These are phyloP conservation scores for Agrochola macilenta DNA, from an alignment of 2,888 invertebrate genomes.

Conservation along the genomic window DNA sequence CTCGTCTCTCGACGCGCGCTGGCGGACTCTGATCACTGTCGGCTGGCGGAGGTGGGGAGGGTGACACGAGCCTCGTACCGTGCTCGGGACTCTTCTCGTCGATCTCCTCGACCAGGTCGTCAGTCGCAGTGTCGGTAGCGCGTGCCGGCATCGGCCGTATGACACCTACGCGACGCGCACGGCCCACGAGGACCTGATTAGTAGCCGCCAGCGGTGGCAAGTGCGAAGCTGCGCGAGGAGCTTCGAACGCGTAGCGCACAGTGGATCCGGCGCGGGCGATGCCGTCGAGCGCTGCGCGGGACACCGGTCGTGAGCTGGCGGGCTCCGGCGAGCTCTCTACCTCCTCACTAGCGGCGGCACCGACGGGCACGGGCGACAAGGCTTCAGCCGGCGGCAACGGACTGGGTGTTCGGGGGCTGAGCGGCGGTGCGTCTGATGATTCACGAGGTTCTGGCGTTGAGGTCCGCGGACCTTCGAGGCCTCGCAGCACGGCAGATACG, in stretches of 20 bases:
- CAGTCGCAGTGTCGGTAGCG: slow-evolving; percentile 56
- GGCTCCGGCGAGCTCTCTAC: slow-evolving; percentile 71
- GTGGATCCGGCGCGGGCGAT: slow-evolving; percentile 93
- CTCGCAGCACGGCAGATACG: slow-evolving; percentile 83
- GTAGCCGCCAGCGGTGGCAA: slow-evolving; percentile 84
- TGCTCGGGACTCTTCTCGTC: slow-evolving; percentile 67
- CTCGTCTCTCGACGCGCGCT: slow-evolving; percentile 85
- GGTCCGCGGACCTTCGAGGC: slow-evolving; percentile 78
- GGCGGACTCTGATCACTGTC: slow-evolving; percentile 80
- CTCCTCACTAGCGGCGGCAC: slow-evolving; percentile 81
- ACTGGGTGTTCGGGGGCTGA: slow-evolving; percentile 75
- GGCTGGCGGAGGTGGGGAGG: slow-evolving; percentile 74
- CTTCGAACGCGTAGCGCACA: slow-evolving; percentile 91
- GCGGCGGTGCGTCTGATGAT: slow-evolving; percentile 71
- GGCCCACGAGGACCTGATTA: slow-evolving; percentile 82
- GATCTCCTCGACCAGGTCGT: slow-evolving; percentile 67
- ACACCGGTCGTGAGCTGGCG: slow-evolving; percentile 83
- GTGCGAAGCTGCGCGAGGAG: slow-evolving; percentile 79
- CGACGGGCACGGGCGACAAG: slow-evolving; percentile 87
- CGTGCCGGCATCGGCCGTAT: slow-evolving; percentile 89
- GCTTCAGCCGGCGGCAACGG: slow-evolving; percentile 89
- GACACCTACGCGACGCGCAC: slow-evolving; percentile 89
- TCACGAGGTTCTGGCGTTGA: slow-evolving; percentile 81
- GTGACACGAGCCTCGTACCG: slow-evolving; percentile 66
- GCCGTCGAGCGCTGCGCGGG: slow-evolving; percentile 91